Base-by-base conservation (phyloP, 2,113 vertebrate species). In the Danionella cerebrum region DNA sequence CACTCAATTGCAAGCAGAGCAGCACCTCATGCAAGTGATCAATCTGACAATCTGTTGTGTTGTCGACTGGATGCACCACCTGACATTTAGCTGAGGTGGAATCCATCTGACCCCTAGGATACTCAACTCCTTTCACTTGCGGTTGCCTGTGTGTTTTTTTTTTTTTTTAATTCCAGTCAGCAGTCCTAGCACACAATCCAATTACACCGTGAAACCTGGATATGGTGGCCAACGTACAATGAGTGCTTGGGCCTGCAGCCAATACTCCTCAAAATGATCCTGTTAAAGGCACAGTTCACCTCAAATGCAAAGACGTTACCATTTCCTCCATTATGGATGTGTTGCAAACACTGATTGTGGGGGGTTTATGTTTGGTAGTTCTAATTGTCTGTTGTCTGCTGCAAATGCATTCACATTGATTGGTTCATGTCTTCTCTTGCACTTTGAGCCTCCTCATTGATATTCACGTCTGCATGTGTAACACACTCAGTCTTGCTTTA, bases 171-270 rank as follows among this genome's bases (percentile, higher is more conserved):
- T 78, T 80, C 72, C 48, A 31, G 71, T 76, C 69, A 64, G 69
- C 62, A 54, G 71, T 72, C 76, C 69, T 33, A 74, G 74, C 70
- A 75, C 75, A 71, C 78, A 79, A 71, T 77, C 78, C 72, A 75
- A 72, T 79, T 79, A 75, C 67, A 65, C 67, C 12, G 65, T 13
- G 35, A 18, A 65, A 21, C 27, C 48, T 67, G 36, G 2, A 51
- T 54, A 42, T 42, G 58, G 59, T 45, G 58, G 66, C 47, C 52
- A 38, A 19, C 42, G 54, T 22, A 41, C 50, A 75, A 51, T 44
- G 24, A 45, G 8, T 21, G 14, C 36, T n/a, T 57, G 27, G 55
- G 45, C 25, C 50, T 22, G 59, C 52, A 41, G 53, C 39, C 70
- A 67, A 41, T 18, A 62, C 64, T 48, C 66, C 48, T 8, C 38